Conservation (phyloP, 1,140 invertebrate genomes). For the Drosophila albomicans region DNA sequence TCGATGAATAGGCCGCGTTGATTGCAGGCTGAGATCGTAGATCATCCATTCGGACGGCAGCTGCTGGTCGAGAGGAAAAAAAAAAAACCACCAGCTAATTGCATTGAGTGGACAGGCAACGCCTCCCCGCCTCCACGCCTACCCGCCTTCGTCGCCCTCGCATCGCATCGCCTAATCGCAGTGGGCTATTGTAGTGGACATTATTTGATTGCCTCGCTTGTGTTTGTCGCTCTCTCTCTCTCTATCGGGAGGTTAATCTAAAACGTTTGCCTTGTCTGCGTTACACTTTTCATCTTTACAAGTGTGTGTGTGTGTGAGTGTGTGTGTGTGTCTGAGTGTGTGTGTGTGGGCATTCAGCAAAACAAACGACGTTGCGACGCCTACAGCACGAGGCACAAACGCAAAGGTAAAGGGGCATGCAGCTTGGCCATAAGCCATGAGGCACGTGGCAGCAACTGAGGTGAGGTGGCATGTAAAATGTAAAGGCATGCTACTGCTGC, state of each 20-base stretch:
- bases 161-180: neutral
- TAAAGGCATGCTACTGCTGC: slow-evolving; percentile 34
- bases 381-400: slow-evolving; percentile 4
- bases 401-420: neutral
- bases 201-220: slow-evolving; percentile 28
- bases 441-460: slow-evolving; percentile 27
- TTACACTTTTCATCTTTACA: slow-evolving; percentile 51
- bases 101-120: slow-evolving; percentile 72
- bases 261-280: slow-evolving; percentile 56
- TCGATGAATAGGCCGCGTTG: slow-evolving; percentile 6
- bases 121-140: slow-evolving; percentile 43
- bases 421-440: slow-evolving; percentile 9
- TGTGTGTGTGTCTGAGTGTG: neutral
- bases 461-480: slow-evolving; percentile 5
- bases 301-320: neutral
- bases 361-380: slow-evolving; percentile 61
- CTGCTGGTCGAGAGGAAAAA: slow-evolving; percentile 45
- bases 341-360: slow-evolving; percentile 64
- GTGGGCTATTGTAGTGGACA: neutral
- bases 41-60: slow-evolving; percentile 50
- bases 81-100: slow-evolving; percentile 53
- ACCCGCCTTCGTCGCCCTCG: neutral
- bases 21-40: slow-evolving; percentile 41
- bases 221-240: neutral
- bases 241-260: slow-evolving; percentile 68